Conservation (phyloP, 37 sponge, comb jelly and placozoan species). For the Petrosia ficiformis region DNA sequence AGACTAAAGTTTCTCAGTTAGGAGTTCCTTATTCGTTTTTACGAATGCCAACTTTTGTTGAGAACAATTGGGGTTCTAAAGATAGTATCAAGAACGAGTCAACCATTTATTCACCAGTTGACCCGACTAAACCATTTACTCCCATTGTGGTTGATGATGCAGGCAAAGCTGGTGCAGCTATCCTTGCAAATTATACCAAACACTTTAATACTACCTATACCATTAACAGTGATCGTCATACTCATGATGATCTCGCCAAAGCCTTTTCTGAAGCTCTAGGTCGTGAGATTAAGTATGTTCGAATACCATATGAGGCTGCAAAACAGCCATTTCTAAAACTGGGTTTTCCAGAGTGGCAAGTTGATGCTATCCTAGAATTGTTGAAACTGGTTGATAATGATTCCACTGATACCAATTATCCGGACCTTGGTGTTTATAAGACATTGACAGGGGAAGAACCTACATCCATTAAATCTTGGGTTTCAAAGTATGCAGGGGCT, state of each 20-base stretch:
- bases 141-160: conserved; percentile 32
- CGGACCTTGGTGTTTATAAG: conserved; percentile 12
- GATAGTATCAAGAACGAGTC: conserved; percentile 14
- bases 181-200: conserved; percentile 24
- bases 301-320: conserved; percentile 23
- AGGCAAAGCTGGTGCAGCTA: conserved; percentile 48
- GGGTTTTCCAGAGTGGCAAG: conserved; percentile 42
- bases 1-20: conserved; percentile 22
- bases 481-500: conserved; percentile 13
- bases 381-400: conserved; percentile 46
- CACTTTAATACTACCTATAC: conserved; percentile 44
- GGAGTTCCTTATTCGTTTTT: conserved; percentile 45
- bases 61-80: conserved; percentile 36
- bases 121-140: conserved; percentile 30
- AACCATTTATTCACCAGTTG: conserved; percentile 29
- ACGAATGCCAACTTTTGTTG: conserved; percentile 56
- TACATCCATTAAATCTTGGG: conserved; percentile 44
- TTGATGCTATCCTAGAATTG: conserved; percentile 32
- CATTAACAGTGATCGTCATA: conserved; percentile 48
- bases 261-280: conserved; percentile 39
- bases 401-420: not conserved
- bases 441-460: conserved; percentile 38
- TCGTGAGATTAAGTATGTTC: conserved; percentile 31
- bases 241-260: conserved; percentile 24
- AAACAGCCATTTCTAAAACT: not conserved